Base-by-base conservation (phyloP, 1,140 invertebrate species). In the Dreissena rostriformis region DNA sequence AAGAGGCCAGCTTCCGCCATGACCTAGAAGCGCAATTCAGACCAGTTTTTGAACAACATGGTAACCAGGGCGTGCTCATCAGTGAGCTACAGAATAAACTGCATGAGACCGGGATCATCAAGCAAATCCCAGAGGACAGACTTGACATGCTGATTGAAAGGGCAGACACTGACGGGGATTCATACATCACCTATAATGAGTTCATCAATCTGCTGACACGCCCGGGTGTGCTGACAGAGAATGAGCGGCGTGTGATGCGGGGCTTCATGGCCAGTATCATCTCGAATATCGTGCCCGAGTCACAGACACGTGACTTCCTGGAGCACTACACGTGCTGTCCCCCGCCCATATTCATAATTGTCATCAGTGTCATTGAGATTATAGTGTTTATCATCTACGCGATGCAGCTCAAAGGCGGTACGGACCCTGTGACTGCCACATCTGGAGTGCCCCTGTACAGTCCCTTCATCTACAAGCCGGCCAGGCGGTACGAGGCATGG, bases 241-340 rank as follows among this genome's bases (percentile, higher is more conserved):
- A 68, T 12, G 91, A 91, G 68, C 65, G 88, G n/a, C 73, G 65
- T 17, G 84, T 85, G 8, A 87, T 92, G 61, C 72, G 75, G 26
- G 72, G 65, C 12, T 75, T 91, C 53, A 85, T 91, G 19, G 86
- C 87, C 17, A 87, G 84, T 75, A 90, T 91, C 24, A 88, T 92
- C 22, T 81, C 86, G 12, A 88, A 90, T 63, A 91, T 92, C 49
- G 86, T 92, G 1, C 91, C 91, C 0, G 74, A 87, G 61, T 82
- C 88, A n/a, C 74, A 86, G 88, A 81, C 85, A 19, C 80, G 90
- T 51, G 91, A 92, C 57, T 92, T 92, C 65, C 79, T 92, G 29
- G 98, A 98, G 94, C 96, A 98, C 90, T 99, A 99, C 94, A 97
- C 96, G 28, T 99, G 98, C 94, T 98, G 97, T 90, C 98, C 98